These are phyloP conservation scores for Lerista edwardsae DNA, from an alignment of 2,797 vertebrate genomes.

Conservation along the genomic window DNA sequence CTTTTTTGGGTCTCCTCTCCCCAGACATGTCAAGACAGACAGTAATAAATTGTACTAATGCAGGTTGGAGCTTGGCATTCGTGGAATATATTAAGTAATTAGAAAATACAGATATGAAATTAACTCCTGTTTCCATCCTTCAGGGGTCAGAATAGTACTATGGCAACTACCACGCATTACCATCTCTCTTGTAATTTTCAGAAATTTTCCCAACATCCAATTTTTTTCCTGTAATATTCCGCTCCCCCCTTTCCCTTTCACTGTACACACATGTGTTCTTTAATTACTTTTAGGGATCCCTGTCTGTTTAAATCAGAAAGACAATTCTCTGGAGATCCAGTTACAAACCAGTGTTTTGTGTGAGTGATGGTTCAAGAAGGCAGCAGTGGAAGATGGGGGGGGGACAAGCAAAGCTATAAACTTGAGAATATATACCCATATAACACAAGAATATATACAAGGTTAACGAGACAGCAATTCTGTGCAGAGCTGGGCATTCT, in stretches of 20 bases:
- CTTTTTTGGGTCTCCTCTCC: slow-evolving; percentile 30
- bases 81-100: slow-evolving; percentile 65
- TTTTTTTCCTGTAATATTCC: neutral
- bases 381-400: neutral
- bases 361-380: slow-evolving; percentile 29
- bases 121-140: slow-evolving; percentile 82
- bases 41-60: slow-evolving; percentile 66
- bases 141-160: slow-evolving; percentile 84
- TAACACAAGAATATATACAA: slow-evolving; percentile 43
- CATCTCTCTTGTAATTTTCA: slow-evolving; percentile 66
- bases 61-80: slow-evolving; percentile 68
- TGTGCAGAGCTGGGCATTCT: neutral
- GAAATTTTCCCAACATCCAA: slow-evolving; percentile 55
- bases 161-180: slow-evolving; percentile 68
- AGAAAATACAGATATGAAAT: slow-evolving; percentile 70
- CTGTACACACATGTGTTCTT: slow-evolving; percentile 31
- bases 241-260: neutral
- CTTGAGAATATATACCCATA: slow-evolving; percentile 27
- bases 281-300: slow-evolving; percentile 55
- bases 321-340: slow-evolving; percentile 22
- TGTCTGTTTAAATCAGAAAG: slow-evolving; percentile 48
- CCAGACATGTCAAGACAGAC: slow-evolving; percentile 45
- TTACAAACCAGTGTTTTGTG: slow-evolving; percentile 44
- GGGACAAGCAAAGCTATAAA: slow-evolving; percentile 13
- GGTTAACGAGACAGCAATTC: neutral